Conservation (phyloP, 37 sponge, comb jelly and placozoan genomes). For the Cliona cf. orientalis region DNA sequence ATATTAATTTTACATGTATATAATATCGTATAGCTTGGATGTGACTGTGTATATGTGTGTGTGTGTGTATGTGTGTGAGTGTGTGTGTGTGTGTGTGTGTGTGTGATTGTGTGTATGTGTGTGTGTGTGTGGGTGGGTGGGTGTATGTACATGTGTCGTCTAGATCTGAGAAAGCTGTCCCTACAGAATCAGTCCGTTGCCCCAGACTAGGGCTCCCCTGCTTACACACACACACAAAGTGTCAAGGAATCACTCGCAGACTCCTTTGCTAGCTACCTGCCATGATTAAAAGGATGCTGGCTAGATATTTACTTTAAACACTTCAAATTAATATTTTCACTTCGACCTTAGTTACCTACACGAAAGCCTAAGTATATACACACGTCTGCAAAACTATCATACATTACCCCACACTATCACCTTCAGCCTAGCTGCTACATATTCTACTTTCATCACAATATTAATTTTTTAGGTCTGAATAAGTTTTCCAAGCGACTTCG, state of each 20-base stretch:
- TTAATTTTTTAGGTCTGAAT: conserved; percentile 92
- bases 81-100: conserved; percentile 49
- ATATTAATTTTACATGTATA: neutral
- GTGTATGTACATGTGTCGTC: too few relatives aligned
- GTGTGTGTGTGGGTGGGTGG: too few relatives aligned
- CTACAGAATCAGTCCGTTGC: too few relatives aligned
- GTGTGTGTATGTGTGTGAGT: conserved; percentile 22
- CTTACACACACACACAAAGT: conserved; percentile 1
- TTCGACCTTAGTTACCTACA: neutral
- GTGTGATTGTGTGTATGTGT: too few relatives aligned
- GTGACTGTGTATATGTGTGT: conserved; percentile 21
- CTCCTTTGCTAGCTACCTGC: too few relatives aligned
- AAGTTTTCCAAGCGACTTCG: conserved; percentile 86
- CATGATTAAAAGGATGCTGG: too few relatives aligned
- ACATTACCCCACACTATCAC: neutral
- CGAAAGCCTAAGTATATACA: neutral
- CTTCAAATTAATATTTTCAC: too few relatives aligned
- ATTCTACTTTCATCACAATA: neutral
- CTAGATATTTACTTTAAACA: too few relatives aligned
- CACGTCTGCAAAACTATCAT: neutral
- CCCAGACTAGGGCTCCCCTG: too few relatives aligned
- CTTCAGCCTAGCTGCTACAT: neutral
- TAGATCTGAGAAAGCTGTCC: too few relatives aligned
- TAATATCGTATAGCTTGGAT: too few relatives aligned
- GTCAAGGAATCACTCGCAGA: too few relatives aligned